Evolutionary conservation across 1,140 invertebrate genomes (phyloP).

Genomic region (Listronotus bonariensis): DNA sequence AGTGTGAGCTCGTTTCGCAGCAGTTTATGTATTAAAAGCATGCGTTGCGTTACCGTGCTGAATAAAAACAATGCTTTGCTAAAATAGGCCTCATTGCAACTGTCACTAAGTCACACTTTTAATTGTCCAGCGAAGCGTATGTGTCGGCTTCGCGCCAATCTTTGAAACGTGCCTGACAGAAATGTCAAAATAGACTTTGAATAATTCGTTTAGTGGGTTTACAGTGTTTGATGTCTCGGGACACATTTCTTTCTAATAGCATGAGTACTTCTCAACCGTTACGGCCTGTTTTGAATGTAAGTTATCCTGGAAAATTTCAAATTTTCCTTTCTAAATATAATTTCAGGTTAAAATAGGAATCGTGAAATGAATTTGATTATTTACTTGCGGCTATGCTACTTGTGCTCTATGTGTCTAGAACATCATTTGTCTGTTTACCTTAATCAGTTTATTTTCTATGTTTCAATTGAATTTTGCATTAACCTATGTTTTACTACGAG

Average conservation of each 20-base stretch:
- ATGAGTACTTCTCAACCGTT: conserved; percentile 38
- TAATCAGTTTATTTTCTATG: background rate
- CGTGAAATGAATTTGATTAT: too few species aligned
- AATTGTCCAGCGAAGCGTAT: conserved; percentile 11
- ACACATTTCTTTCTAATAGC: conserved; percentile 25
- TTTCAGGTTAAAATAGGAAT: too few species aligned
- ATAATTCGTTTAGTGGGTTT: conserved; percentile 28
- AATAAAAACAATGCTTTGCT: conserved; percentile 23
- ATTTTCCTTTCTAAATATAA: background rate
- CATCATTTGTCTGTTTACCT: background rate
- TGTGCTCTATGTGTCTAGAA: background rate
- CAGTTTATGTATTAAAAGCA: conserved; percentile 28
- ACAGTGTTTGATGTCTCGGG: conserved; percentile 29
- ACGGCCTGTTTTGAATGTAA: conserved; percentile 40
- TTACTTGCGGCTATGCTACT: background rate
- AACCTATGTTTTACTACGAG: too few species aligned
- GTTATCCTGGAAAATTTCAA: conserved; percentile 14
- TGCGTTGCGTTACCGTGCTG: conserved; percentile 27
- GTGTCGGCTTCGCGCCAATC: conserved; percentile 14
- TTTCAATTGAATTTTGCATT: background rate
- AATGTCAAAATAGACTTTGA: conserved; percentile 7
- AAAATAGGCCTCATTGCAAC: conserved; percentile 19
- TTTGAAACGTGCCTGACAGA: background rate
- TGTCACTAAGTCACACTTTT: conserved; percentile 16
- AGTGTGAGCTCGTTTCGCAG: conserved; percentile 29